Evolutionary conservation across 2,113 vertebrate species (phyloP).

Genomic region (Mellivora capensis): DNA sequence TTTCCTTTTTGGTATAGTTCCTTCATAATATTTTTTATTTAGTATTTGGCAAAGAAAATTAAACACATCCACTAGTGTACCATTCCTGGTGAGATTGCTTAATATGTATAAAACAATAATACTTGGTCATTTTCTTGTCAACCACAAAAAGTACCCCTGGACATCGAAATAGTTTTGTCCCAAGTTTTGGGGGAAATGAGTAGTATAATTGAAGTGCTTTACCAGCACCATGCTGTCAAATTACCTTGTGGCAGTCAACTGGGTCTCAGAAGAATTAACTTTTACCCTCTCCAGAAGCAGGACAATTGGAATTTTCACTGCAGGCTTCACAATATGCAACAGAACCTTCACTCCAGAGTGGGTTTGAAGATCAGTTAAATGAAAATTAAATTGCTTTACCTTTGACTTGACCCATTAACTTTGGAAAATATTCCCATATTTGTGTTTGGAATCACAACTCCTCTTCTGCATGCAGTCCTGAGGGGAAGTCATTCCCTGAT

Average conservation of each 20-base stretch:
- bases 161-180: background rate
- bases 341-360: background rate
- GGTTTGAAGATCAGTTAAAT: slow-evolving; percentile 26
- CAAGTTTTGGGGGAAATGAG: background rate
- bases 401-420: background rate
- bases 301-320: slow-evolving; percentile 49
- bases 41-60: slow-evolving; percentile 16
- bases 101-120: slow-evolving; percentile 42
- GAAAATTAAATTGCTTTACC: slow-evolving; percentile 15
- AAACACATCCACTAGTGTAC: background rate
- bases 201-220: slow-evolving; percentile 39
- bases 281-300: slow-evolving; percentile 41
- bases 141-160: slow-evolving; percentile 1
- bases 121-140: background rate
- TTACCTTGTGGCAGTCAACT: slow-evolving; percentile 43
- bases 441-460: slow-evolving; percentile 13
- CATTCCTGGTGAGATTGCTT: slow-evolving; percentile 34
- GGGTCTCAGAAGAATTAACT: slow-evolving; percentile 52
- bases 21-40: slow-evolving; percentile 23
- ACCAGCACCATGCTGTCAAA: slow-evolving; percentile 34
- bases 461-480: background rate
- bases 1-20: background rate
- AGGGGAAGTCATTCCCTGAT: background rate
- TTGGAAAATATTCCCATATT: background rate
- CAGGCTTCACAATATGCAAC: slow-evolving; percentile 14